These are phyloP conservation scores for Chlorops oryzae DNA, from an alignment of 1,140 invertebrate species.

Conservation along the genomic window DNA sequence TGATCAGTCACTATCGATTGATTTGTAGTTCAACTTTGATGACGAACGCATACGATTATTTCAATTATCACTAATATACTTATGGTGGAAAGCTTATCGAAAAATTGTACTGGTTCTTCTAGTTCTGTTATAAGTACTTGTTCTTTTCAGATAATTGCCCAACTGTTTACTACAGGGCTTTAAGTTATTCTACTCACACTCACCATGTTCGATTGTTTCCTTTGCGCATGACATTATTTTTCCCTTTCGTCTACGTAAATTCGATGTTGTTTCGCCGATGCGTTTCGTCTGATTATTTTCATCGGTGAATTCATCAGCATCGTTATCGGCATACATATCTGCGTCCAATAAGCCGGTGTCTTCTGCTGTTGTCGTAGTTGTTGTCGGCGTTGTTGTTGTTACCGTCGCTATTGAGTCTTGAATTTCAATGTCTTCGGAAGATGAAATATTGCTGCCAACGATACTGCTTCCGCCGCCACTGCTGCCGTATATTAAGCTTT, in stretches of 20 bases:
- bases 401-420: conserved; percentile 22
- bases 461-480: conserved; percentile 13
- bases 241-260: conserved; percentile 46
- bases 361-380: conserved; percentile 18
- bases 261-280: too few relatives aligned
- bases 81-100: too few relatives aligned
- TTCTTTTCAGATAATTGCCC: too few relatives aligned
- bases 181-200: too few relatives aligned
- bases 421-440: conserved; percentile 6
- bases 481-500: conserved; percentile 31
- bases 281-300: conserved; percentile 47
- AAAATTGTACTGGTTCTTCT: too few relatives aligned
- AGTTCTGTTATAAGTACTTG: too few relatives aligned
- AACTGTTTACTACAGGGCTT: too few relatives aligned
- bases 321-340: conserved; percentile 23
- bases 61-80: too few relatives aligned
- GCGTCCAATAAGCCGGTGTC: conserved; percentile 16
- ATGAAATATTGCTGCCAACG: conserved; percentile 1
- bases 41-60: too few relatives aligned
- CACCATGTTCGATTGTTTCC: conserved; percentile 47
- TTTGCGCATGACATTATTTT: conserved; percentile 49
- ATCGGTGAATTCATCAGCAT: conserved; percentile 35
- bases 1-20: too few relatives aligned
- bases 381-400: too few relatives aligned
- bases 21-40: too few relatives aligned